A percentile compares a stretch with the other conserved stretches of the same genome.
phyloP scores from a whole-genome alignment of 1,140 invertebrate genomes.

The Triops longicaudatus region DNA sequence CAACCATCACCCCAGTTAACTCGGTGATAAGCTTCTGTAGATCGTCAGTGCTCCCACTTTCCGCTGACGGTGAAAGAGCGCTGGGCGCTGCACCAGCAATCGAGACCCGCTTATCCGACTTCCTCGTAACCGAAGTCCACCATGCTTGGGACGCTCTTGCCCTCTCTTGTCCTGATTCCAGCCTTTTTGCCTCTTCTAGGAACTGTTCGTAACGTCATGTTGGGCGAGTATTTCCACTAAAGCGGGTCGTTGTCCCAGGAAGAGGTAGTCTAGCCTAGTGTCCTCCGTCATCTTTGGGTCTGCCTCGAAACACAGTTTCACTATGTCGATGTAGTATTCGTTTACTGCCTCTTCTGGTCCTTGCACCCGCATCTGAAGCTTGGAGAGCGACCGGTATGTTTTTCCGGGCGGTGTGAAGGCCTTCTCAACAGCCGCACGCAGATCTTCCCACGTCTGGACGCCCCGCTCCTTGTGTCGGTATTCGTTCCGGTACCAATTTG shows the following conservation, averaged over 20 bases:
- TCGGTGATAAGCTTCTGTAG: background rate
- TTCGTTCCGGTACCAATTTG: background rate
- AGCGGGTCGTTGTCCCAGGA: background rate
- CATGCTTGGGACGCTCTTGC: background rate
- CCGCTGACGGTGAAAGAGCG: background rate
- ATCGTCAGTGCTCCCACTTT: background rate
- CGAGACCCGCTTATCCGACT: background rate
- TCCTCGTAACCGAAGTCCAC: background rate
- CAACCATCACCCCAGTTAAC: background rate
- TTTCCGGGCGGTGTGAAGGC: background rate
- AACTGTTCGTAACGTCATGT: background rate
- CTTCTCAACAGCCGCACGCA: background rate
- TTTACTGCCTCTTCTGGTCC: background rate
- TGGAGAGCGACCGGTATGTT: background rate
- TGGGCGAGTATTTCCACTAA: background rate
- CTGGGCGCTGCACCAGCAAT: background rate
- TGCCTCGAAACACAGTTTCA: background rate
- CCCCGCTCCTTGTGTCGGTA: background rate
- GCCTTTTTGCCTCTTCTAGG: background rate
- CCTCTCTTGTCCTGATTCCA: background rate
- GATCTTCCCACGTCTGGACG: background rate
- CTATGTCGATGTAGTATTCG: background rate
- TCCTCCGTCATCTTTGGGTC: background rate
- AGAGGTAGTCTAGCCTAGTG: background rate
- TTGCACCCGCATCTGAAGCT: background rate